Conservation (phyloP, 2,888 invertebrate genomes). For the Euplexia lucipara region DNA sequence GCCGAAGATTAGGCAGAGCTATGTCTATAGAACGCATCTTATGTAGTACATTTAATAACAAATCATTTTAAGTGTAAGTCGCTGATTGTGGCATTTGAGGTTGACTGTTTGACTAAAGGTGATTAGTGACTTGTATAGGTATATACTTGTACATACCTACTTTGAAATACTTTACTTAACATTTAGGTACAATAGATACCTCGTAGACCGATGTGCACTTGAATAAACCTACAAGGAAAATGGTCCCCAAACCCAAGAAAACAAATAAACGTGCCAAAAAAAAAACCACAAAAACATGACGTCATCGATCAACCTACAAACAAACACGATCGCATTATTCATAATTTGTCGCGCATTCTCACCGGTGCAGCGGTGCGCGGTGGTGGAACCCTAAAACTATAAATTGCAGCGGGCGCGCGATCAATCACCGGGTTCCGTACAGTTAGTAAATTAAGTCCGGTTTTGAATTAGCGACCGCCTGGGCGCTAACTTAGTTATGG, state of each 20-base stretch:
- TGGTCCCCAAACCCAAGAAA: constrained; percentile 26
- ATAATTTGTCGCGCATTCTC: constrained; percentile 78
- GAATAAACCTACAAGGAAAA: constrained; percentile 13
- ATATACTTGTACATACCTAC: too few species aligned
- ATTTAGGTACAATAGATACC: too few species aligned
- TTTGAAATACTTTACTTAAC: too few species aligned
- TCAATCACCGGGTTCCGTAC: constrained; percentile 75
- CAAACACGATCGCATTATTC: constrained; percentile 75
- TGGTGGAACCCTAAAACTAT: constrained; percentile 69
- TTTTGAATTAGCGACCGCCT: constrained; percentile 61
- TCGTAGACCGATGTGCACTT: too few species aligned
- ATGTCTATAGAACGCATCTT: too few species aligned
- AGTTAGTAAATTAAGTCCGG: constrained; percentile 66
- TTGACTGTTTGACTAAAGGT: too few species aligned
- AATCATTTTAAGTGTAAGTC: too few species aligned
- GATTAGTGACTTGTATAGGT: too few species aligned
- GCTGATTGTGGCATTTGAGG: too few species aligned
- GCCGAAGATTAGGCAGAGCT: too few species aligned
- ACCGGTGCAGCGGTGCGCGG: too few species aligned
- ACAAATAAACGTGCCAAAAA: constrained; percentile 43
- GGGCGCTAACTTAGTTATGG: constrained; percentile 51
- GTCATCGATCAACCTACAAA: constrained; percentile 75
- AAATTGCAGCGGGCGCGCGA: constrained; percentile 73
- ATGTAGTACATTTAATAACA: too few species aligned
- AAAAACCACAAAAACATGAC: constrained; percentile 47